A percentile compares a stretch with the other conserved stretches of the same genome.
These are phyloP conservation scores for Menura novaehollandiae DNA, from an alignment of 2,113 vertebrate species.

Conservation along the genomic window DNA sequence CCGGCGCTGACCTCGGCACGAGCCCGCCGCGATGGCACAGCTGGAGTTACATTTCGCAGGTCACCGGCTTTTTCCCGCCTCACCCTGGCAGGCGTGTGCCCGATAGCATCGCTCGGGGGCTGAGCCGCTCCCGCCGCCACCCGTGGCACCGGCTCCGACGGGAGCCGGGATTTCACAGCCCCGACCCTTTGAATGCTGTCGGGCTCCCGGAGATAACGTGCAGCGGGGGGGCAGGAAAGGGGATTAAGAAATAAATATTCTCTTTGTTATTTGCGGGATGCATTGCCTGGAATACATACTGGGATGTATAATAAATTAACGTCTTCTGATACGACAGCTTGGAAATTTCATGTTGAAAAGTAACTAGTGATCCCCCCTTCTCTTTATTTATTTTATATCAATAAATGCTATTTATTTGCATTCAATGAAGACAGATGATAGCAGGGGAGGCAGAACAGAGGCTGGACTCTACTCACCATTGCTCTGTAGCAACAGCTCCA, in stretches of 20 bases:
- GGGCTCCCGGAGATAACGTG: neutral
- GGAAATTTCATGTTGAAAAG: neutral
- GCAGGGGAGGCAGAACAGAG: neutral
- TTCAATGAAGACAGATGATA: neutral
- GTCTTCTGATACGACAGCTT: neutral
- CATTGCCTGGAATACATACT: neutral
- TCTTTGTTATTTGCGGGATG: neutral
- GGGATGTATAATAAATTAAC: neutral
- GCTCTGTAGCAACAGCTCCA: neutral
- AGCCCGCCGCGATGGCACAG: neutral
- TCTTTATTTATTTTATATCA: neutral
- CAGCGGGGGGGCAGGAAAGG: neutral
- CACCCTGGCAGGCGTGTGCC: conserved; percentile 8
- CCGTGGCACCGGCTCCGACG: neutral
- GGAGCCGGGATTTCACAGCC: neutral
- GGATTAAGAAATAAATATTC: neutral
- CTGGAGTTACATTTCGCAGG: conserved; percentile 31
- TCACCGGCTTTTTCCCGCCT: conserved; percentile 3
- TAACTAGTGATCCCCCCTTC: neutral
- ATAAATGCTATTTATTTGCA: neutral
- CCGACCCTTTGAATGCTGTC: neutral
- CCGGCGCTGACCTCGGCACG: conserved; percentile 30
- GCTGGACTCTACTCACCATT: neutral
- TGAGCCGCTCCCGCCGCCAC: neutral
- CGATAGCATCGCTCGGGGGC: neutral